These are phyloP conservation scores for Netelia fuscicornis DNA, from an alignment of 2,888 invertebrate genomes.

Conservation along the genomic window DNA sequence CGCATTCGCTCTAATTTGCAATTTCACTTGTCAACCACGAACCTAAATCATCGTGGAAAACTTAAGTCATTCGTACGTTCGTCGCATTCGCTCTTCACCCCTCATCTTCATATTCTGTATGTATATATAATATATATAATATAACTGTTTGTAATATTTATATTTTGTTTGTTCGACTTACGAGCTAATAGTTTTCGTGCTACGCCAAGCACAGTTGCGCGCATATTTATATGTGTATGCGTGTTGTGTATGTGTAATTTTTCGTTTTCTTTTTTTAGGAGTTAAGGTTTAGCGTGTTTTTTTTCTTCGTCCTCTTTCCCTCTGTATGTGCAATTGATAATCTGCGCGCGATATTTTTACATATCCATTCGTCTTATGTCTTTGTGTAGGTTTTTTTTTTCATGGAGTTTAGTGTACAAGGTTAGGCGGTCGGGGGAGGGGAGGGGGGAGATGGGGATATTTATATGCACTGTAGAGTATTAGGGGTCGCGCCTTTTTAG, in stretches of 20 bases:
- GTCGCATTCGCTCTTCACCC: slow-evolving; percentile 40
- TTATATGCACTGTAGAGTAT: slow-evolving; percentile 53
- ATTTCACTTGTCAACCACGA: slow-evolving; percentile 31
- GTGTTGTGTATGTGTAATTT: slow-evolving; percentile 49
- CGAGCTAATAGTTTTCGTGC: slow-evolving; percentile 84
- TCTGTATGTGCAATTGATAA: slow-evolving; percentile 80
- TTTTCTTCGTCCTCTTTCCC: slow-evolving; percentile 25
- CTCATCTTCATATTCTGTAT: slow-evolving; percentile 81
- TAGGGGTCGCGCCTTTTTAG: slow-evolving; percentile 43
- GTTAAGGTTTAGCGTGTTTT: slow-evolving; percentile 47
- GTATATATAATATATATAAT: slow-evolving; percentile 85
- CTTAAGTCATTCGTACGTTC: slow-evolving; percentile 30
- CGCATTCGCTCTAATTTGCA: slow-evolving; percentile 69
- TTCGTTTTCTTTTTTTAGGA: slow-evolving; percentile 25
- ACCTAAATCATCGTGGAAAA: slow-evolving; percentile 45
- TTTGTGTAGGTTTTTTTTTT: slow-evolving; percentile 35
- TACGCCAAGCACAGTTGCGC: slow-evolving; percentile 82
- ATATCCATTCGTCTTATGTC: slow-evolving; percentile 26
- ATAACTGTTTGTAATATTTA: slow-evolving; percentile 84
- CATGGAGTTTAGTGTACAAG: slow-evolving; percentile 55
- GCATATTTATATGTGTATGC: slow-evolving; percentile 65
- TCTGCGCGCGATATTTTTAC: slow-evolving; percentile 77
- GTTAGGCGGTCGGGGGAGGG: slow-evolving; percentile 24
- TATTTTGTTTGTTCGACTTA: slow-evolving; percentile 84
- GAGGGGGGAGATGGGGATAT: slow-evolving; percentile 51